Evolutionary conservation across 2,797 vertebrate species (phyloP), one percentile per base, ranked within the genome.

Genomic region (Gouania willdenowi): DNA sequence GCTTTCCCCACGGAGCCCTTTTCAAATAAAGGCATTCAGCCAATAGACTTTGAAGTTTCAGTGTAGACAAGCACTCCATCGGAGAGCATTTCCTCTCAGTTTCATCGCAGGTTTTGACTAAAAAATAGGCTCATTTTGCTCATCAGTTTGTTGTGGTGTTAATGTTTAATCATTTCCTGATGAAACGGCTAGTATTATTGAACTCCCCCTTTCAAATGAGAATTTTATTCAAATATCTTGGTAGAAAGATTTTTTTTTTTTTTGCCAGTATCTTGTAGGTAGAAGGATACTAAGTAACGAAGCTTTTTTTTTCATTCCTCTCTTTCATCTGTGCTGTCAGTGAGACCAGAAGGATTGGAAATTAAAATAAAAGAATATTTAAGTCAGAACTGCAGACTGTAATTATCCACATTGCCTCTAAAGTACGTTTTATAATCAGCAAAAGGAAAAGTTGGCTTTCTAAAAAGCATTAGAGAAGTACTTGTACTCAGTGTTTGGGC

Each of bases 21-120:
- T 76, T 81, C 56, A 74, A 82, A 79, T 68, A 63, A 68, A 71
- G 66, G 58, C 71, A 69, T 75, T 73, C 65, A 77, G 56, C 69
- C 58, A 67, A 46, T 63, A 55, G 50, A 71, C 74, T 79, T 81
- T 79, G 71, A 84, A 71, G 68, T 75, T 42, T 48, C 48, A 6
- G 62, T 16, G 61, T 46, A 60, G 61, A 74, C 62, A 40, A 52
- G 67, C 56, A 54, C 57, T 60, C 49, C 48, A 28, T 42, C 45
- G 75, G 47, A 48, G 58, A 54, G 49, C 49, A 6, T 57, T 62
- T 70, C 66, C 39, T 66, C 54, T 50, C 51, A 44, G 40, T 65
- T 54, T 63, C 50, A 51, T 66, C 45, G 37, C 9, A 1, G 23
- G 52, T 53, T 65, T 56, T 46, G 14, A 65, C 8, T 4, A 52